Evolutionary conservation across 2,113 vertebrate genomes (phyloP).

Genomic region (Zosterops pallidus): DNA sequence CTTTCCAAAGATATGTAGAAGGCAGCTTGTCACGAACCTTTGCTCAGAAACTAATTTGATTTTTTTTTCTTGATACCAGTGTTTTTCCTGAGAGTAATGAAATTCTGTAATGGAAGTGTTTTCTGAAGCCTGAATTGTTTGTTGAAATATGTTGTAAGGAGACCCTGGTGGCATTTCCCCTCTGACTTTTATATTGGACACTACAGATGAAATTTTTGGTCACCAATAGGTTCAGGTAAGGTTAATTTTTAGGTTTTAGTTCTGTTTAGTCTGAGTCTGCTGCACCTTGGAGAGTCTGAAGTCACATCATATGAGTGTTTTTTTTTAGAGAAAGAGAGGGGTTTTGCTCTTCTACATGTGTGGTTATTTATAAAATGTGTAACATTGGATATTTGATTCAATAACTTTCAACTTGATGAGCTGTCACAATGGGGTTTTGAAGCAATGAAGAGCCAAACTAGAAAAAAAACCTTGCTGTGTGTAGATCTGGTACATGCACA

Average conservation of each 20-base stretch:
- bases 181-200: not conserved
- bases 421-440: not conserved
- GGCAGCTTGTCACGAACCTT: not conserved
- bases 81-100: not conserved
- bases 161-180: not conserved
- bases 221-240: not conserved
- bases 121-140: not conserved
- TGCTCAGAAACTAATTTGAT: not conserved
- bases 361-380: not conserved
- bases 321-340: not conserved
- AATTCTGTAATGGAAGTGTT: not conserved
- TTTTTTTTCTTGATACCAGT: not conserved
- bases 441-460: not conserved
- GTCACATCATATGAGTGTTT: not conserved
- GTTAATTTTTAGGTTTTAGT: not conserved
- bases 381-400: not conserved
- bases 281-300: not conserved
- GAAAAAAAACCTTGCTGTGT: not conserved
- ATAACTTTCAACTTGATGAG: not conserved
- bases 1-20: not conserved
- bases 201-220: not conserved
- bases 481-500: not conserved
- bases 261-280: not conserved
- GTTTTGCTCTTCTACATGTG: rapidly evolving
- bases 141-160: not conserved